A percentile compares a stretch with the other conserved stretches of the same genome.
These are phyloP conservation scores for Drosophila sp. DNA, from an alignment of 1,140 invertebrate species.

Conservation along the genomic window DNA sequence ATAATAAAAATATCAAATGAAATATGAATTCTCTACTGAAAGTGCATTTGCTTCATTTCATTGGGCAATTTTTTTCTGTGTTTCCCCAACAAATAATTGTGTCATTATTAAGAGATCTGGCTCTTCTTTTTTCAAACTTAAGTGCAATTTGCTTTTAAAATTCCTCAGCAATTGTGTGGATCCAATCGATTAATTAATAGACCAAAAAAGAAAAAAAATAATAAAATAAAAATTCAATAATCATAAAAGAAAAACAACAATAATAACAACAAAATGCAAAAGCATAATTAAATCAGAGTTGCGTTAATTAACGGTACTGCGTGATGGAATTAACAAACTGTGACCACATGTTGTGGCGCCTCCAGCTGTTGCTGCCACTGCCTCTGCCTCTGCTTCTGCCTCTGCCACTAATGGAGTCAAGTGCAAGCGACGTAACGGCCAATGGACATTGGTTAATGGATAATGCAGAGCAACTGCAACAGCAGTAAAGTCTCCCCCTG, in stretches of 20 bases:
- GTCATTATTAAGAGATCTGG: constrained; percentile 25
- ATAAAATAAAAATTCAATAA: no score
- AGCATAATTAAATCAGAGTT: constrained; percentile 65
- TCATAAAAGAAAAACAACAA: constrained; percentile 4
- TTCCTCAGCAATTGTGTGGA: neutral
- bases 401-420: constrained; percentile 69
- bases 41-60: constrained; percentile 11
- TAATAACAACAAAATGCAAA: constrained; percentile 6
- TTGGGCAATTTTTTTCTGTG: neutral
- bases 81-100: constrained; percentile 10
- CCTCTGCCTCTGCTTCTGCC: neutral
- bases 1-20: no score
- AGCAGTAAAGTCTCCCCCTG: constrained; percentile 29
- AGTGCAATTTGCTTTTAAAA: constrained; percentile 63
- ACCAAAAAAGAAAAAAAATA: constrained; percentile 14
- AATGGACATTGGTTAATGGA: constrained; percentile 39
- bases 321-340: constrained; percentile 68
- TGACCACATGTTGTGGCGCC: constrained; percentile 62
- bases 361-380: constrained; percentile 25
- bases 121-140: constrained; percentile 23
- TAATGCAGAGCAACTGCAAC: constrained; percentile 15
- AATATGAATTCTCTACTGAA: no score
- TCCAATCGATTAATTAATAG: constrained; percentile 53
- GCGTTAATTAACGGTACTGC: constrained; percentile 70
- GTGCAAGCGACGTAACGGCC: constrained; percentile 58